phyloP scores from a whole-genome alignment of 2,113 vertebrate genomes.

The Arothron firmamentum region DNA sequence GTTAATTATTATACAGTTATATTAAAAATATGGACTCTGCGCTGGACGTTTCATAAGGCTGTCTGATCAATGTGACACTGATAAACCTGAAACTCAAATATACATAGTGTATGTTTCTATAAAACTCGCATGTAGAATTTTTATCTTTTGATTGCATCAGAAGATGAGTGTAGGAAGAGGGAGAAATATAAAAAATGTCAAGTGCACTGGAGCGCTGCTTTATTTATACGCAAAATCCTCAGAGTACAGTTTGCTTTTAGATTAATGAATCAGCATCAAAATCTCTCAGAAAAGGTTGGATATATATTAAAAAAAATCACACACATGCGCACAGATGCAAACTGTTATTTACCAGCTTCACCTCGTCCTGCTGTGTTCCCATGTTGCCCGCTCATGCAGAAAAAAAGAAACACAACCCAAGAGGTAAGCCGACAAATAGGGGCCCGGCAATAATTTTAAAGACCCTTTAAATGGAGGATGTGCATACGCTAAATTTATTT shows the following conservation, averaged over 20 bases:
- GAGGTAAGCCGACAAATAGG: conserved; percentile 22
- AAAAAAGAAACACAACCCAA: conserved; percentile 19
- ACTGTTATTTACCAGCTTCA: conserved; percentile 31
- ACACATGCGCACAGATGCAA: conserved; percentile 8
- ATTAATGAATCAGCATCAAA: conserved; percentile 47
- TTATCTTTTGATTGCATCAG: no score
- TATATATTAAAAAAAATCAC: not conserved
- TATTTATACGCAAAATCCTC: conserved; percentile 21
- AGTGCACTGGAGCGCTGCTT: conserved; percentile 20
- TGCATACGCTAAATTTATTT: conserved; percentile 19
- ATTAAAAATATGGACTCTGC: no score
- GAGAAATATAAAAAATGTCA: not conserved
- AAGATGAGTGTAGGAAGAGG: not conserved
- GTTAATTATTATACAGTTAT: no score
- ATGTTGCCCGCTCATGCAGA: conserved; percentile 32
- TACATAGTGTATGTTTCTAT: no score
- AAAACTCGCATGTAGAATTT: no score
- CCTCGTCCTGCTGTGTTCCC: conserved; percentile 11
- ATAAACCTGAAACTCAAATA: no score
- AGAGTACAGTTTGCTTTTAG: conserved; percentile 32
- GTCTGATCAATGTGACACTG: no score
- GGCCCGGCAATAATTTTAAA: conserved; percentile 13
- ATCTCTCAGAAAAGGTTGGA: conserved; percentile 21
- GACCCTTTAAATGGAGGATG: conserved; percentile 20
- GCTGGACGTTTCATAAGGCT: no score